These are phyloP conservation scores for Circaetus cinerascens DNA, from an alignment of 2,113 vertebrate species.

Conservation along the genomic window DNA sequence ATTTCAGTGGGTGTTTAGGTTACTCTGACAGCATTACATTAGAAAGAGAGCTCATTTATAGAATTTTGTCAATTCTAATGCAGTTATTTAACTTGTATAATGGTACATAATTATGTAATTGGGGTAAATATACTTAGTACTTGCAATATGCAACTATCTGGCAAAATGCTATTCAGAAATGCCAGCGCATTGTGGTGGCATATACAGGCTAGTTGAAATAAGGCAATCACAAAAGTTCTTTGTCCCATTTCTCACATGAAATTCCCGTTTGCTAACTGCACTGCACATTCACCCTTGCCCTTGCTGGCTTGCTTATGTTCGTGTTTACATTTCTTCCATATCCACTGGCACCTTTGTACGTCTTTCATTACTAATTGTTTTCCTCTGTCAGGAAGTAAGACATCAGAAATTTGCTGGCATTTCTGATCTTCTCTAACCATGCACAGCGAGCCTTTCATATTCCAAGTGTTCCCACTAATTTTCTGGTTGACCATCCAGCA, in stretches of 20 bases:
- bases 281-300: background rate
- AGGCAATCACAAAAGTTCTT: background rate
- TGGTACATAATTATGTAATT: conserved; percentile 37
- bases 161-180: background rate
- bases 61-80: conserved; percentile 40
- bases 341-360: background rate
- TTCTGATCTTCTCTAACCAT: background rate
- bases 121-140: conserved; percentile 17
- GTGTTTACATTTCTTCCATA: background rate
- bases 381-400: background rate
- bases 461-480: background rate
- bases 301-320: background rate
- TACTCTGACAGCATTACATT: conserved; percentile 9
- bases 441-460: background rate
- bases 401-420: background rate
- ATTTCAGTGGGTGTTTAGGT: conserved; percentile 32
- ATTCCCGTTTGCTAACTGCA: background rate
- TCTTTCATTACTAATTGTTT: background rate
- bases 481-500: background rate
- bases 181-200: background rate
- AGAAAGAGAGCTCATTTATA: conserved; percentile 1
- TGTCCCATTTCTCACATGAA: background rate
- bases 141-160: background rate
- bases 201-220: background rate
- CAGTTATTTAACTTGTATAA: conserved; percentile 51